Evolutionary conservation across 1,140 invertebrate species (phyloP).

Genomic region (Drosophila saltans): DNA sequence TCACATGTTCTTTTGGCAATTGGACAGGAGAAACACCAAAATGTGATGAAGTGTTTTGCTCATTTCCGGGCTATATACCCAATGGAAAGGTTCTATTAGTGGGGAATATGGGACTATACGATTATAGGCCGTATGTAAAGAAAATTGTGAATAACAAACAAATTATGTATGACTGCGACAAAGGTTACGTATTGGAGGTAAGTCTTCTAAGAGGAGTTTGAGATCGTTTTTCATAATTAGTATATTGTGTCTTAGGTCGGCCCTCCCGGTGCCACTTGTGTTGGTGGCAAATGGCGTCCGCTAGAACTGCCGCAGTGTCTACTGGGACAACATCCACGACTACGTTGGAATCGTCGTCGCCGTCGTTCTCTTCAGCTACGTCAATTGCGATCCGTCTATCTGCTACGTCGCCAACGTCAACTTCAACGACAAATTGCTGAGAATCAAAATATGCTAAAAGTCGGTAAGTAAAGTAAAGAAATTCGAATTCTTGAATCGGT

Average conservation of each 20-base stretch:
- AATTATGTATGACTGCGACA: slow-evolving; percentile 98
- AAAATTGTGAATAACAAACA: slow-evolving; percentile 97
- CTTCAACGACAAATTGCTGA: slow-evolving; percentile 55
- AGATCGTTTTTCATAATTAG: background rate
- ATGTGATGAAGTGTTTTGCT: slow-evolving; percentile 96
- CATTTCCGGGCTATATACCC: slow-evolving; percentile 95
- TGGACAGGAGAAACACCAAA: slow-evolving; percentile 94
- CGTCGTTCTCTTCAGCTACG: slow-evolving; percentile 86
- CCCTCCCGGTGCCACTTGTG: slow-evolving; percentile 90
- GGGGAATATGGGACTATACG: slow-evolving; percentile 98
- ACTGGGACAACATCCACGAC: slow-evolving; percentile 91
- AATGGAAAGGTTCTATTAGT: slow-evolving; percentile 97
- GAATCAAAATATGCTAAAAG: slow-evolving; percentile 13
- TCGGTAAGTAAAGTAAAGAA: background rate
- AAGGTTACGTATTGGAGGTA: slow-evolving; percentile 92
- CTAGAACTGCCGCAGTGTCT: slow-evolving; percentile 85
- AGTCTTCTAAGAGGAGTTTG: too few species aligned
- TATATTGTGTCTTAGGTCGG: slow-evolving; percentile 84
- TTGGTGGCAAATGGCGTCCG: slow-evolving; percentile 81
- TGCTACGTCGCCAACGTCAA: slow-evolving; percentile 69
- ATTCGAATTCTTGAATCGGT: background rate
- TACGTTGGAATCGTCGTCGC: slow-evolving; percentile 89
- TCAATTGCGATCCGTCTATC: slow-evolving; percentile 84
- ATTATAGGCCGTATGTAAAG: slow-evolving; percentile 97
- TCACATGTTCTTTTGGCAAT: slow-evolving; percentile 94